Percentiles rank a stretch among this genome's conserved stretches.
These are phyloP conservation scores for Tipula lateralis DNA, from an alignment of 2,888 invertebrate species.

Conservation along the genomic window DNA sequence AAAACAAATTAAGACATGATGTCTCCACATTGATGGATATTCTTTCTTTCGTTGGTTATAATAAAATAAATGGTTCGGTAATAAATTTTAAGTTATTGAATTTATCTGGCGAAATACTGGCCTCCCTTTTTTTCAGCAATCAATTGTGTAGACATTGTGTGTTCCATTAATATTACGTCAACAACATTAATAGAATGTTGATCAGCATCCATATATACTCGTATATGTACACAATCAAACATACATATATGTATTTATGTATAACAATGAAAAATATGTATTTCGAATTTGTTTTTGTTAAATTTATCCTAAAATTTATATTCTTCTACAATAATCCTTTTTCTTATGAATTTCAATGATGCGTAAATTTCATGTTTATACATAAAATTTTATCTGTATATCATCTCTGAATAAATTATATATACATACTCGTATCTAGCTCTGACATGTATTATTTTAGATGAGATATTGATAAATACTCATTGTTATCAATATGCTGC, in stretches of 20 bases:
- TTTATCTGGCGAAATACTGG: not conserved
- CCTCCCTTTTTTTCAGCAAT: not conserved
- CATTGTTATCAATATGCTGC: not conserved
- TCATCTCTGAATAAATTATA: not conserved
- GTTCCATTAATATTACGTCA: conserved; percentile 9
- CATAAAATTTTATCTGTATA: not conserved
- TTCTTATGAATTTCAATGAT: conserved; percentile 1
- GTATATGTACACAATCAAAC: not conserved
- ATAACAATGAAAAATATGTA: not conserved
- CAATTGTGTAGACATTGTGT: not conserved
- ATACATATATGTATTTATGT: not conserved
- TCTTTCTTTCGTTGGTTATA: conserved; percentile 11
- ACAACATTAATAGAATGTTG: not conserved
- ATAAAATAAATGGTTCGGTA: not conserved
- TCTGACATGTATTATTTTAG: not conserved
- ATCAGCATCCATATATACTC: not conserved
- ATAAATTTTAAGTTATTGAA: conserved; percentile 24
- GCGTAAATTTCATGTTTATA: conserved; percentile 15
- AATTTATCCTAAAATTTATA: conserved; percentile 19
- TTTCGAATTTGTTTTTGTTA: not conserved
- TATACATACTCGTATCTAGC: not conserved
- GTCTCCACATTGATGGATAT: conserved; percentile 19
- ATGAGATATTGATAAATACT: not conserved
- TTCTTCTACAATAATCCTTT: not conserved
- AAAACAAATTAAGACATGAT: conserved; percentile 19